Percentiles rank a stretch among this genome's conserved stretches.
Conservation (phyloP, 2,888 invertebrate genomes). For the Gonocerus acuteangulatus region DNA sequence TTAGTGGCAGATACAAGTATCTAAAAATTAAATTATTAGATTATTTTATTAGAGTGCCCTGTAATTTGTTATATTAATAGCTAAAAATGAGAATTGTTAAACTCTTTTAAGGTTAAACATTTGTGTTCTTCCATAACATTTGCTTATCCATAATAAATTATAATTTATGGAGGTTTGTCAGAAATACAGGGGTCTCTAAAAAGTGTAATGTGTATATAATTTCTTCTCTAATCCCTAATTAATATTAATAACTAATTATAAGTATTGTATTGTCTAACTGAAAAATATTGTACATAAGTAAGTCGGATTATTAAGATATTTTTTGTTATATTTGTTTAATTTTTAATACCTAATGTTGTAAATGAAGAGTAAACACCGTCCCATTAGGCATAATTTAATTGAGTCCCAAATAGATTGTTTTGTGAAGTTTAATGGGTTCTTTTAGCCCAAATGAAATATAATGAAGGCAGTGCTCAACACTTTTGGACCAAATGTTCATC, state of each 20-base stretch:
- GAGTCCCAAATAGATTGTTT: conserved; percentile 19
- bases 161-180: no score
- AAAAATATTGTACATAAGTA: conserved; percentile 1
- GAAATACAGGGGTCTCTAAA: conserved; percentile 4
- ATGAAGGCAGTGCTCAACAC: conserved; percentile 14
- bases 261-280: conserved; percentile 5
- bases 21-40: no score
- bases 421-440: conserved; percentile 4
- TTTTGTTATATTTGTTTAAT: conserved; percentile 13
- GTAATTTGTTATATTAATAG: no score
- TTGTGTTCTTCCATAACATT: no score
- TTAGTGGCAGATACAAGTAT: no score
- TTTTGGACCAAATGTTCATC: conserved; percentile 16
- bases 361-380: conserved; percentile 22
- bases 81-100: no score
- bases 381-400: conserved; percentile 16
- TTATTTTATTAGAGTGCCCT: not conserved
- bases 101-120: no score
- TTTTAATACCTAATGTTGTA: conserved; percentile 1
- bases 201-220: not conserved
- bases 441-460: not conserved
- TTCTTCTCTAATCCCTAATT: not conserved
- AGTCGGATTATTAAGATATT: not conserved
- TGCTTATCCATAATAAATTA: no score
- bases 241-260: no score